These are phyloP conservation scores for Physeter macrocephalus DNA, from an alignment of 2,113 vertebrate genomes.

Conservation along the genomic window DNA sequence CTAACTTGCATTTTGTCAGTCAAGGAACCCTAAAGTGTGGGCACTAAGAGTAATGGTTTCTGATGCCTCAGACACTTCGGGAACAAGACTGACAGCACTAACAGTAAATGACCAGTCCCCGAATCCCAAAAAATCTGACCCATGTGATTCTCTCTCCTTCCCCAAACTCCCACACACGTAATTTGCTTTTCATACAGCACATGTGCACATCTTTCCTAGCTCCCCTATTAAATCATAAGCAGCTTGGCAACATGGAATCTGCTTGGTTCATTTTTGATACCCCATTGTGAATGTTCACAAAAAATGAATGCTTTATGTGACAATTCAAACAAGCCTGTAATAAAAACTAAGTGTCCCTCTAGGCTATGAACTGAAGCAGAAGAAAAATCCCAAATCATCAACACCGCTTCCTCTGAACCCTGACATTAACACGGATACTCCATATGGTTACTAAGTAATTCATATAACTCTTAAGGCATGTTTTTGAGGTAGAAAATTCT, in stretches of 20 bases:
- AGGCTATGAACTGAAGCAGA: not conserved
- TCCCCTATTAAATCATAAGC: not conserved
- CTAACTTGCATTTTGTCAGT: constrained; percentile 3
- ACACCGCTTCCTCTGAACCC: not conserved
- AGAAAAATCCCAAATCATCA: not conserved
- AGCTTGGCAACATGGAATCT: not conserved
- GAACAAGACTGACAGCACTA: not conserved
- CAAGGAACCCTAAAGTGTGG: not conserved
- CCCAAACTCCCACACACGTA: not conserved
- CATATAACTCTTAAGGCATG: not conserved
- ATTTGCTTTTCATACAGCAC: not conserved
- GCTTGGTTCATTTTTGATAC: not conserved
- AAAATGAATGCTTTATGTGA: not conserved
- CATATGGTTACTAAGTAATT: not conserved
- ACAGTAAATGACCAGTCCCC: not conserved
- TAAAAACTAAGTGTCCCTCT: not conserved
- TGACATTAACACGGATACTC: not conserved
- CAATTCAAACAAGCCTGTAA: not conserved
- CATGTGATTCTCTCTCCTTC: not conserved
- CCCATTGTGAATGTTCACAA: not conserved
- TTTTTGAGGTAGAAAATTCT: constrained; percentile 14
- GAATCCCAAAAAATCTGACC: not conserved
- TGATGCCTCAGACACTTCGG: not conserved
- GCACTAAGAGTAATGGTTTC: not conserved
- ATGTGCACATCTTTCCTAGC: not conserved